Evolutionary conservation across 1,140 invertebrate genomes (phyloP), one percentile per base, ranked within the genome.

Genomic region (Magallana gigas): DNA sequence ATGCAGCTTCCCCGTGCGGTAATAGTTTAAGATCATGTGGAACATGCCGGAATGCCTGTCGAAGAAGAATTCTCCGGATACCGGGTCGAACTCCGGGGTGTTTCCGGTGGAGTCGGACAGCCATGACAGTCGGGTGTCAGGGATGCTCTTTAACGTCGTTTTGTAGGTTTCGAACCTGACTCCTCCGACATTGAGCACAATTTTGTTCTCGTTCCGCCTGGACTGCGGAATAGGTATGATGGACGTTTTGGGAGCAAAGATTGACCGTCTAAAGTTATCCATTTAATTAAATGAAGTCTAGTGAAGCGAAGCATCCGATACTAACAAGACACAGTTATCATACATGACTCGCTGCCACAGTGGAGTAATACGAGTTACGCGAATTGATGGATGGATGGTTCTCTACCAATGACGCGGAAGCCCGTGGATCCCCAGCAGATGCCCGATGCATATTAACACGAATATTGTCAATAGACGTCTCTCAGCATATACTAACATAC

Each of bases 121-220:
- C 92, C 94, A 94, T 5, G 94, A 93, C 0, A 95, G 91, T 18
- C 94, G 86, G 1, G 94, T 95, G 80, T 94, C 94, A 8, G 94
- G 94, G 89, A 95, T 94, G 87, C 92, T 92, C 81, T 93, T 93
- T 11, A 95, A 84, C 1, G 94, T 95, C 18, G 92, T 91, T 94
- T 98, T 98, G 95, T 98, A 98, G 84, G 98, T 99, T 96, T 99
- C 98, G 95, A 98, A 98, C 81, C 98, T 96, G 91, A 99, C 98
- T 16, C 98, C 99, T 59, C 98, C 98, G 87, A 99, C 98, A 95
- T 99, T 99, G 90, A 99, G 97, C 83, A 99, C 97, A 91, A 99
- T 98, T 93, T 90, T 87, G 83, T 94, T 92, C 57, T 90, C 90
- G n/a, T 83, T 86, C 83, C 88, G 71, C 16, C 86, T 88, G 1